Evolutionary conservation across 1,140 invertebrate species (phyloP).

Genomic region (Cydia pomonella): DNA sequence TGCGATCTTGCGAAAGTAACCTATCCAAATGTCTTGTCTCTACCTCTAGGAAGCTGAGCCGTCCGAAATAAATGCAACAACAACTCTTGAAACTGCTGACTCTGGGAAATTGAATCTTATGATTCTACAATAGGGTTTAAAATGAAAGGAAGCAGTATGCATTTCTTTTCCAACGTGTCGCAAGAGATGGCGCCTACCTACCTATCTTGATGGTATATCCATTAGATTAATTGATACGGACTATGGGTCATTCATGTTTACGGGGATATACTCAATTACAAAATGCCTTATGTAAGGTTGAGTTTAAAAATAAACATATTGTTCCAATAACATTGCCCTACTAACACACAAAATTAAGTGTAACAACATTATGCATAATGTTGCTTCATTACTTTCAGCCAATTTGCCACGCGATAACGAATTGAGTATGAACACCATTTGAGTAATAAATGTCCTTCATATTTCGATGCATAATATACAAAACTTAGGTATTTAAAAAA

Average conservation of each 20-base stretch:
- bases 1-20: background rate
- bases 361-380: background rate
- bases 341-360: background rate
- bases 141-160: background rate
- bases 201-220: background rate
- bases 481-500: too few relatives aligned
- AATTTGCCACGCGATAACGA: too few relatives aligned
- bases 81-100: background rate
- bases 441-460: too few relatives aligned
- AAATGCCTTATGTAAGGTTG: background rate
- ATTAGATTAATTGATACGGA: slow-evolving; percentile 3
- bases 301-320: slow-evolving; percentile 7
- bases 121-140: background rate
- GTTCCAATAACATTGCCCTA: background rate
- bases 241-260: slow-evolving; percentile 10
- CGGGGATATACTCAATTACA: background rate
- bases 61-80: background rate
- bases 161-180: background rate
- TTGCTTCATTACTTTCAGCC: too few relatives aligned
- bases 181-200: background rate
- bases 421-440: too few relatives aligned
- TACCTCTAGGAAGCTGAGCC: background rate
- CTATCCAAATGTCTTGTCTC: background rate
- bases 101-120: background rate
- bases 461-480: too few relatives aligned